Percentiles rank a stretch among this genome's conserved stretches.
Conservation (phyloP, 2,797 vertebrate genomes). For the Brotula barbata region DNA sequence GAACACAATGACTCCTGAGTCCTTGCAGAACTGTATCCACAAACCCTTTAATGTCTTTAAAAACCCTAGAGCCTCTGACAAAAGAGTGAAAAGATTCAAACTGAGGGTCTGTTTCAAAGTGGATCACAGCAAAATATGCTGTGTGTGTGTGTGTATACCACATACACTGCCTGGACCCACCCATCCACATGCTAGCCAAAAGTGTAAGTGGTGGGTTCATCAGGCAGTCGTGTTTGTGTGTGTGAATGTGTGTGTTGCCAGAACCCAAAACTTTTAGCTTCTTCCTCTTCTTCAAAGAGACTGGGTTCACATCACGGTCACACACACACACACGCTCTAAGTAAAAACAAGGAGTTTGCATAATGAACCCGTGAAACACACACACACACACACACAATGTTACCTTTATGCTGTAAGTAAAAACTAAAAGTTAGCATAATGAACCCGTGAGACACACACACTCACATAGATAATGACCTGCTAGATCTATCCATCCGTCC, state of each 20-base stretch:
- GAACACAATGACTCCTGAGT: no score
- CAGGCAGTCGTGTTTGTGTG: constrained; percentile 11
- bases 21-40: no score
- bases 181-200: no score
- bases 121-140: no score
- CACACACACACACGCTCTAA: constrained; percentile 5
- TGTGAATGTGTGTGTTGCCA: constrained; percentile 5
- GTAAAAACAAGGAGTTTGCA: constrained; percentile 31
- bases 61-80: no score
- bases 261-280: constrained; percentile 7
- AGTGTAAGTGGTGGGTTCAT: no score
- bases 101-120: no score
- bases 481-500: constrained; percentile 23
- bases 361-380: constrained; percentile 7
- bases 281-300: constrained; percentile 2
- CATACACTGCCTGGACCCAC: no score
- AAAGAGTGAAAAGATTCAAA: no score
- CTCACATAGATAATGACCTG: constrained; percentile 23
- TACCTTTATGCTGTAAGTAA: no score
- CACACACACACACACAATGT: not conserved
- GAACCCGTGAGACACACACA: constrained; percentile 13
- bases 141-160: not conserved
- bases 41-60: no score
- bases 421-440: no score
- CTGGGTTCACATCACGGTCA: constrained; percentile 13